A percentile compares a stretch with the other conserved stretches of the same genome.
Evolutionary conservation across 2,888 invertebrate species (phyloP).

Genomic region (Ethmia dodecea): DNA sequence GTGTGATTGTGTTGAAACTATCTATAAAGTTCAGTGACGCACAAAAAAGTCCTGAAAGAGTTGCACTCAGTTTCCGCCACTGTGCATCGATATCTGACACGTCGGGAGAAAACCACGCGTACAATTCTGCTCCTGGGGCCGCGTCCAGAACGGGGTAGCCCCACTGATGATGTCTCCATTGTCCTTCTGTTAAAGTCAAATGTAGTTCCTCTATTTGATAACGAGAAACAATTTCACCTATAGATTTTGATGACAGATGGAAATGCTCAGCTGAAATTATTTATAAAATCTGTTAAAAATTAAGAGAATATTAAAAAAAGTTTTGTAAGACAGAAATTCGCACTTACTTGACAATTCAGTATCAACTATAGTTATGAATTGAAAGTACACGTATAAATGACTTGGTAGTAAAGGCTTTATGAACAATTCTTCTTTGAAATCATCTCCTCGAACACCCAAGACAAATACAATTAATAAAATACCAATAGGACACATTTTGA

Average conservation of each 20-base stretch:
- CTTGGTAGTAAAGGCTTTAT: constrained; percentile 90
- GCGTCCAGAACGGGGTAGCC: constrained; percentile 94
- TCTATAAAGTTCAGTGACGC: constrained; percentile 97
- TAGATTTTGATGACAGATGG: constrained; percentile 90
- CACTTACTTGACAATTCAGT: constrained; percentile 79
- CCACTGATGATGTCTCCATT: constrained; percentile 96
- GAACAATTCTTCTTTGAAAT: constrained; percentile 91
- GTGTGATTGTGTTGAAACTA: constrained; percentile 88
- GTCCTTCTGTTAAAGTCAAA: constrained; percentile 93
- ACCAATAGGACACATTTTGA: too few species aligned
- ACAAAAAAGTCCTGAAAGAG: constrained; percentile 96
- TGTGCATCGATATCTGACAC: constrained; percentile 84
- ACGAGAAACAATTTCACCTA: constrained; percentile 91
- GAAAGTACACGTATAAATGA: constrained; percentile 93
- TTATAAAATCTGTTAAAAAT: constrained; percentile 8
- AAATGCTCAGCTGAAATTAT: constrained; percentile 85
- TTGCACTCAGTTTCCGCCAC: constrained; percentile 93
- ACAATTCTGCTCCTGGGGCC: constrained; percentile 95
- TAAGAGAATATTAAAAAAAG: background rate
- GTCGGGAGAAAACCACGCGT: constrained; percentile 91
- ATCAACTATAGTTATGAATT: constrained; percentile 90
- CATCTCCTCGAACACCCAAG: constrained; percentile 70
- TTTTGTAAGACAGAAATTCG: background rate
- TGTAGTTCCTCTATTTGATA: constrained; percentile 94
- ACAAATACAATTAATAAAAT: background rate